Base-by-base conservation (phyloP, 2,888 invertebrate species). In the Mylabris sibirica region DNA sequence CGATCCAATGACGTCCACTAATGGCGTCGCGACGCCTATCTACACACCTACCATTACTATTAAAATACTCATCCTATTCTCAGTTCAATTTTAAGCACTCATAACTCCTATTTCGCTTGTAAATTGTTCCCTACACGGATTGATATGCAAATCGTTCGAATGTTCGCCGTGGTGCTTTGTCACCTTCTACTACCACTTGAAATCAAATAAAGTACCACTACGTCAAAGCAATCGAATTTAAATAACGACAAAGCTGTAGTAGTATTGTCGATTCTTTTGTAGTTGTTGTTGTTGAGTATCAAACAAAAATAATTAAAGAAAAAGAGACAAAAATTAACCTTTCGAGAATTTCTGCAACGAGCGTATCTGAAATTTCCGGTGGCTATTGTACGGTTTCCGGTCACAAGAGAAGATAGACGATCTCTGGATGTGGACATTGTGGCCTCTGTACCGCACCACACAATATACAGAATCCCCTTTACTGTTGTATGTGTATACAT, bases 21-120 rank as follows among this genome's bases (percentile, higher is more conserved):
- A 68, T 72, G 72, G 66, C 63, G 72, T 67, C 63, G 64, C 66
- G 63, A 59, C 49, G 49, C 70, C 49, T 53, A 38, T 57, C 11
- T 57, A 14, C 57, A 22, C 53, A 49, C 49, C 49, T 49, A 49
- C 57, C 22, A 57, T 26, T 24, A 24, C 24, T 57, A 57, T 26
- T 24, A 24, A 14, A 24, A 57, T 26, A 57, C 14, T 24, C 60
- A 77, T 77, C 78, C 77, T 79, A 78, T 71, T 78, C 69, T 71
- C 70, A 76, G 78, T 80, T 81, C 79, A 80, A 79, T 80, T 77
- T 77, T 74, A 75, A 78, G 78, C 77, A 78, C 80, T 79, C 77
- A 80, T 78, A 80, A 78, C 76, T 80, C 75, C 76, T 78, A 78
- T 78, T 79, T 79, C 75, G 78, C 76, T 78, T 77, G 80, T 77